Evolutionary conservation across 1,140 invertebrate genomes (phyloP).

Genomic region (Pararge aegeria): DNA sequence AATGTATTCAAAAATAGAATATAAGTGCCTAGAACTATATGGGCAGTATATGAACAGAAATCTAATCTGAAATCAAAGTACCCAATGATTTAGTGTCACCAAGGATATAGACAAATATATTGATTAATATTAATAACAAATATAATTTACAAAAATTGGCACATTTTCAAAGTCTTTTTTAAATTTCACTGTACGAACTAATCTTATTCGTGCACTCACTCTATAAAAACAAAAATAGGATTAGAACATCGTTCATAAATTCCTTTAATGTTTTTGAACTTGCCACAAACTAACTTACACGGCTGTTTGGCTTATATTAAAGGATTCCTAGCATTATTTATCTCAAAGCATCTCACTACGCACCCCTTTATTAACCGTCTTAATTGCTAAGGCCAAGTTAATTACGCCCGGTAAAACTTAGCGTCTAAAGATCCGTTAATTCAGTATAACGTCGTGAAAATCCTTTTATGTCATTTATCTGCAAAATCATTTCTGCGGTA

Average conservation of each 20-base stretch:
- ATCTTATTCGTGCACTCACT: too few relatives aligned
- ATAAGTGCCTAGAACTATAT: too few relatives aligned
- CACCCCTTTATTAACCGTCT: constrained; percentile 76
- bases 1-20: too few relatives aligned
- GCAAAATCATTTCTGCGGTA: constrained; percentile 17
- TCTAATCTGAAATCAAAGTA: too few relatives aligned
- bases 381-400: constrained; percentile 75
- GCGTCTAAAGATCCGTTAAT: constrained; percentile 69
- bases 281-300: constrained; percentile 19
- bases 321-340: constrained; percentile 70
- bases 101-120: too few relatives aligned
- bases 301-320: constrained; percentile 71
- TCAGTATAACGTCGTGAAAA: constrained; percentile 60
- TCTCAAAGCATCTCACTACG: constrained; percentile 72
- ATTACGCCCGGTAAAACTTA: constrained; percentile 72
- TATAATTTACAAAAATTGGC: too few relatives aligned
- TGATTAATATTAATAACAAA: too few relatives aligned
- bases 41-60: too few relatives aligned
- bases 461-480: constrained; percentile 59
- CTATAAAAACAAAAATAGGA: neutral
- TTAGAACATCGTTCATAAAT: neutral
- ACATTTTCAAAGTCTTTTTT: too few relatives aligned
- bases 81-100: too few relatives aligned
- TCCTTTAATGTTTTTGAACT: constrained; percentile 1
- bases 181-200: too few relatives aligned